These are phyloP conservation scores for Iguana delicatissima DNA, from an alignment of 2,797 vertebrate genomes.

Conservation along the genomic window DNA sequence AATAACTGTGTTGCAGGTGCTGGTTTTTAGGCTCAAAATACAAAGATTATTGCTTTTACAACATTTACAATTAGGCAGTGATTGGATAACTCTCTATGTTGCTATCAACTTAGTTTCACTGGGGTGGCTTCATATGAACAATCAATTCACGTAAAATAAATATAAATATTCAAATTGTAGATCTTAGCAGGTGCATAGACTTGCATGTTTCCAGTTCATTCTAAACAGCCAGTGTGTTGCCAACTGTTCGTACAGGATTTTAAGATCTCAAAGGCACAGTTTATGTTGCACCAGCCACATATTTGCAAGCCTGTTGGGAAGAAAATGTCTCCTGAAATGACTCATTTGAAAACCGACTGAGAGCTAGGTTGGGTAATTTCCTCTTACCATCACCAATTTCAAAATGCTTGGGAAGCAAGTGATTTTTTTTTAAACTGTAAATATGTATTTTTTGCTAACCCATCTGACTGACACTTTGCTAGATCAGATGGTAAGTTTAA, in stretches of 20 bases:
- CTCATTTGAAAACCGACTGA: neutral
- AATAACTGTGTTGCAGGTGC: neutral
- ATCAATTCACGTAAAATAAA: constrained; percentile 48
- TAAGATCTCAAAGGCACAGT: constrained; percentile 22
- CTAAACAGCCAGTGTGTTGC: constrained; percentile 1
- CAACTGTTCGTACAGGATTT: constrained; percentile 31
- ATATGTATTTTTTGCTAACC: neutral
- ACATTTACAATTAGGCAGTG: constrained; percentile 22
- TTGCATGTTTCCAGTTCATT: neutral
- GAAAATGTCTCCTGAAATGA: constrained; percentile 2
- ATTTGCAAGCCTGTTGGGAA: constrained; percentile 4
- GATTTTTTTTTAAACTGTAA: neutral
- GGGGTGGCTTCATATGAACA: constrained; percentile 11
- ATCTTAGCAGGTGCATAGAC: constrained; percentile 1
- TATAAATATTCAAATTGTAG: neutral
- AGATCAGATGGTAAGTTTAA: too few species aligned
- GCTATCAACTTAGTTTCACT: constrained; percentile 26
- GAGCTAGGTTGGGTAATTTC: neutral
- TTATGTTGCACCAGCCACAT: neutral
- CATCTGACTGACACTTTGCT: neutral
- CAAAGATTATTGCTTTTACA: constrained; percentile 42
- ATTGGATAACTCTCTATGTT: constrained; percentile 27
- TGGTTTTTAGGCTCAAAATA: neutral
- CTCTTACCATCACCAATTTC: neutral
- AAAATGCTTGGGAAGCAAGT: neutral